These are phyloP conservation scores for human DNA, from an alignment of 2,113 vertebrate genomes.

Conservation along the genomic window DNA sequence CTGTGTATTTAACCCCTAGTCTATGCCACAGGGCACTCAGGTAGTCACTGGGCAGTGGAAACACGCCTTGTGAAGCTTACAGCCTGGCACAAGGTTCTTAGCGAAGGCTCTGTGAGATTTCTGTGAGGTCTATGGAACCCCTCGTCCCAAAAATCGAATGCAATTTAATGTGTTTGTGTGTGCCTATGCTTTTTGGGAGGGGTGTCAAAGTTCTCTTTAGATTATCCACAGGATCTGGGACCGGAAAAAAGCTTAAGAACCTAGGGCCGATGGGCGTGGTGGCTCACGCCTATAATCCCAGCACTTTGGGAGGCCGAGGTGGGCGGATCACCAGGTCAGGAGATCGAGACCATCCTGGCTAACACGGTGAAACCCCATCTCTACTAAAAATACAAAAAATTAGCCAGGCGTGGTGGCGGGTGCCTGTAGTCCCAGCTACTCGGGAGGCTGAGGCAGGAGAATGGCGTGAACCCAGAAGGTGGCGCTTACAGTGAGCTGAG, in stretches of 20 bases:
- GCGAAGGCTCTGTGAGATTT: background rate
- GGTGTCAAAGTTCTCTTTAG: background rate
- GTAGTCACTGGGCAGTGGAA: background rate
- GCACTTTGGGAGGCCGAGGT: too few species aligned
- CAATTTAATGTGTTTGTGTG: background rate
- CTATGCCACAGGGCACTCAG: background rate
- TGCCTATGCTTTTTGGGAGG: background rate
- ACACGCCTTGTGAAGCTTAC: background rate
- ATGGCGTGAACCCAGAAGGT: too few species aligned
- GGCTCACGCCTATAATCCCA: too few species aligned
- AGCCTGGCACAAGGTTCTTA: background rate
- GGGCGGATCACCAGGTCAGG: too few species aligned
- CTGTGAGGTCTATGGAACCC: background rate
- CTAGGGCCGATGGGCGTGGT: too few species aligned
- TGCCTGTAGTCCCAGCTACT: too few species aligned
- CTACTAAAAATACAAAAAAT: too few species aligned
- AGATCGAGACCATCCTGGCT: too few species aligned
- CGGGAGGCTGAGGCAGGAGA: too few species aligned
- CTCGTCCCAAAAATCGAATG: background rate
- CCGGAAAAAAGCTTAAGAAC: background rate
- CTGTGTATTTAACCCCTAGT: background rate
- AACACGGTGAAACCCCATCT: too few species aligned
- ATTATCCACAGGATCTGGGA: background rate
- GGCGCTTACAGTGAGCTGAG: too few species aligned
- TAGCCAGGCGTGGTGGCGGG: too few species aligned